phyloP scores from a whole-genome alignment of 2,113 vertebrate genomes.

The Carassius carassius region DNA sequence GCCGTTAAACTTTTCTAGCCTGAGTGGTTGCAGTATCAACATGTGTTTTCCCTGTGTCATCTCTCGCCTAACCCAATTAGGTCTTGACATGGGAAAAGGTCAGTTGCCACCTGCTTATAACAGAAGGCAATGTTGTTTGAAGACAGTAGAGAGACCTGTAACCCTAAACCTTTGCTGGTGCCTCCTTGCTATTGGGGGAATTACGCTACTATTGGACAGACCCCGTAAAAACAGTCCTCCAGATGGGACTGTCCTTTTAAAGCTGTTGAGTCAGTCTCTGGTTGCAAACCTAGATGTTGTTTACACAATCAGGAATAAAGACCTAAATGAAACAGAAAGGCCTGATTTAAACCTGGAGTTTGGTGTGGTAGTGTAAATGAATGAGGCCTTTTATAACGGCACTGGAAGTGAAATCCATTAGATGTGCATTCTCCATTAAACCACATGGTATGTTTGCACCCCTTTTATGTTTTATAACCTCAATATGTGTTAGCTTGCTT shows the following conservation, averaged over 20 bases:
- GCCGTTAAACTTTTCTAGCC: conserved; percentile 33
- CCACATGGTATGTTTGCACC: not conserved
- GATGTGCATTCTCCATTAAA: not conserved
- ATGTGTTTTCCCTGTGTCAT: conserved; percentile 67
- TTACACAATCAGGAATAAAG: not conserved
- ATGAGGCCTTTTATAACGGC: not conserved
- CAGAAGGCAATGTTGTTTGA: conserved; percentile 56
- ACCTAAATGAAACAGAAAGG: not conserved
- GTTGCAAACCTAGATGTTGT: not conserved
- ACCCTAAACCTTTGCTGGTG: conserved; percentile 50
- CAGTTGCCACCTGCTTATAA: conserved; percentile 60
- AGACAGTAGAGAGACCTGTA: conserved; percentile 39
- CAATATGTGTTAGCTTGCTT: not conserved
- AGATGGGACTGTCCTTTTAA: conserved; percentile 3
- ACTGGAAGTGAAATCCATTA: not conserved
- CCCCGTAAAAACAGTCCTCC: conserved; percentile 1
- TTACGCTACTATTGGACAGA: conserved; percentile 48
- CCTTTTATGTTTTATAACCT: not conserved
- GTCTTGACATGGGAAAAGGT: conserved; percentile 60
- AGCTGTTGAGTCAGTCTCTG: not conserved
- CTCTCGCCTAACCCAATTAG: conserved; percentile 50
- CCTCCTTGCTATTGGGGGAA: conserved; percentile 48
- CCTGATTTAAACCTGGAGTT: not conserved
- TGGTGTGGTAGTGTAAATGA: not conserved
- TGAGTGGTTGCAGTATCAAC: conserved; percentile 62